phyloP scores from a whole-genome alignment of 30 jellyfish, hydroid and myxozoan species.

The Pelagia noctiluca region DNA sequence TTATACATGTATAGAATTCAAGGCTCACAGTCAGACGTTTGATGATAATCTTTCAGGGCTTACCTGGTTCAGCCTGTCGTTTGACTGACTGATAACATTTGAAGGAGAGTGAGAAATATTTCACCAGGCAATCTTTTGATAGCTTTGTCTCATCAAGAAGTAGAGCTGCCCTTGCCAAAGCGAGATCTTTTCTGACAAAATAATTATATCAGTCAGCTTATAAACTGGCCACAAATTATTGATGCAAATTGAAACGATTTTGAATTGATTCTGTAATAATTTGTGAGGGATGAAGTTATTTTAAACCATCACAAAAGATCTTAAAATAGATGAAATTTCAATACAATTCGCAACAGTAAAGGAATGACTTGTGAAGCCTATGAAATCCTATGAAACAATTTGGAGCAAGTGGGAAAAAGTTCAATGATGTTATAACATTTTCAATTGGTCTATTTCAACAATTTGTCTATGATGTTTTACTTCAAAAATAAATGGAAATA shows the following conservation, averaged over 20 bases:
- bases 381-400: neutral
- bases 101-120: slow-evolving; percentile 44
- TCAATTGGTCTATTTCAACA: neutral
- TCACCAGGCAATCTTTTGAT: slow-evolving; percentile 35
- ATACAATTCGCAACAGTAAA: neutral
- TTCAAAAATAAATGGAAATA: too few relatives aligned
- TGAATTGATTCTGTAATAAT: neutral
- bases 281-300: neutral
- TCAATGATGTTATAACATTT: neutral
- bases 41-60: neutral
- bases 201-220: neutral
- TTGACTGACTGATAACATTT: slow-evolving; percentile 34
- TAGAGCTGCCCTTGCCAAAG: slow-evolving; percentile 68
- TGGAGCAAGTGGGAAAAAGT: neutral
- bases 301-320: neutral
- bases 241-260: neutral
- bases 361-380: neutral
- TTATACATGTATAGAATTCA: neutral
- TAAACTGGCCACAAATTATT: neutral
- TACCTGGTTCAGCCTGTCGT: slow-evolving; percentile 24
- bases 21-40: neutral
- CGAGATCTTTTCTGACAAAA: slow-evolving; percentile 37
- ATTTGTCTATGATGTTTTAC: neutral
- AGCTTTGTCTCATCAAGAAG: slow-evolving; percentile 49
- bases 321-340: neutral